These are phyloP conservation scores for Gymnobelideus leadbeateri DNA, from an alignment of 2,113 vertebrate species.

Conservation along the genomic window DNA sequence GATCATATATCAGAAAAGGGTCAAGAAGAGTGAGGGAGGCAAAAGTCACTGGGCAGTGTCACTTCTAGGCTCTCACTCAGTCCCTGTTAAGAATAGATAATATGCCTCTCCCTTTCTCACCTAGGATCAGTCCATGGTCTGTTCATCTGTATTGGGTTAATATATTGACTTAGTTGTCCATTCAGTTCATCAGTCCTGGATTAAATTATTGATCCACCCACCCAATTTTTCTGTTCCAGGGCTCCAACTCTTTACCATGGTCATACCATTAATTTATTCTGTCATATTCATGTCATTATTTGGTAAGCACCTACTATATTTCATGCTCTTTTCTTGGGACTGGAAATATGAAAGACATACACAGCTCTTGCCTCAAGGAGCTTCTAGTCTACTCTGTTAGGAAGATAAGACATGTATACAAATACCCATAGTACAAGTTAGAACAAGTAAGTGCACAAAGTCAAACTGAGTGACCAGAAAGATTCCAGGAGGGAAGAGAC, in stretches of 20 bases:
- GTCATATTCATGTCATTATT: neutral
- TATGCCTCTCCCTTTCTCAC: neutral
- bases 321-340: neutral
- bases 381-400: neutral
- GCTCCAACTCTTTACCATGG: neutral
- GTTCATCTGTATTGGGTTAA: neutral
- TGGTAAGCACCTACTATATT: neutral
- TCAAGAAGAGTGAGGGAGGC: neutral
- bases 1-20: neutral
- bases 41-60: neutral
- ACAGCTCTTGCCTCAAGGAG: neutral
- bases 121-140: neutral
- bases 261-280: neutral
- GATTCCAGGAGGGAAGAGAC: neutral
- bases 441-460: neutral
- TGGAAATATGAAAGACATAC: neutral
- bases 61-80: neutral
- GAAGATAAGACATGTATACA: neutral
- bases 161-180: neutral
- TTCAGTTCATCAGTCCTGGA: neutral
- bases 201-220: neutral
- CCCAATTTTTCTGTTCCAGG: neutral
- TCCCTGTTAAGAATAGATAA: neutral
- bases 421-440: neutral
- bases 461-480: neutral